Evolutionary conservation across 2,888 invertebrate genomes (phyloP), one percentile per base, ranked within the genome.

Genomic region (Brenthis hecate): DNA sequence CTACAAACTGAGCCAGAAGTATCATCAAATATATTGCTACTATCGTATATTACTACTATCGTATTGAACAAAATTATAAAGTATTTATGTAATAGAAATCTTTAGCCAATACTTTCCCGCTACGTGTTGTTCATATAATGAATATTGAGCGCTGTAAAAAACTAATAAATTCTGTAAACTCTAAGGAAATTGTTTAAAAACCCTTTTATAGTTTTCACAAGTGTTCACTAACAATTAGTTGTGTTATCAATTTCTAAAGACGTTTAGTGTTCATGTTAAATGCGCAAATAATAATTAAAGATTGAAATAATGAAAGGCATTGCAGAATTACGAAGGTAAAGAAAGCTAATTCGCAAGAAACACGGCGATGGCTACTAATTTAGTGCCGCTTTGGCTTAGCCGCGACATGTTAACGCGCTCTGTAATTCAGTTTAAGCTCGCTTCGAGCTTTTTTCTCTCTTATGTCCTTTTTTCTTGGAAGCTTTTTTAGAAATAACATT

Each of bases 361-460:
- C 36, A 11, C 68, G 61, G 28, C 60, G 66, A 58, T 36, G 69
- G 71, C 67, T 71, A 76, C 77, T 77, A 80, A 78, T 75, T 74
- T 71, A 74, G 68, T 73, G 65, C 75, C 73, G 75, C 75, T 78
- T 58, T 74, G 73, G 76, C 75, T 77, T 65, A 69, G 64, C 71
- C 72, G 70, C 73, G 71, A 72, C 71, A 66, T 68, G 74, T 73
- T 74, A 73, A 71, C 73, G 71, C 67, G 70, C 68, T 64, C 72
- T 72, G 74, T 76, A 74, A 76, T 76, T 74, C 73, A 75, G 69
- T 56, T 68, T 71, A 71, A 71, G 72, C 72, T 67, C 66, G 50
- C 63, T 56, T 55, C 64, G 60, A 60, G 57, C 58, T 65, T 70
- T 73, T 73, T 73, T 67, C 61, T 69, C 54, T 66, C 63, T 36